Evolutionary conservation across 2,797 vertebrate species (phyloP), one percentile per base, ranked within the genome.

Genomic region (Sebastes steindachneri): DNA sequence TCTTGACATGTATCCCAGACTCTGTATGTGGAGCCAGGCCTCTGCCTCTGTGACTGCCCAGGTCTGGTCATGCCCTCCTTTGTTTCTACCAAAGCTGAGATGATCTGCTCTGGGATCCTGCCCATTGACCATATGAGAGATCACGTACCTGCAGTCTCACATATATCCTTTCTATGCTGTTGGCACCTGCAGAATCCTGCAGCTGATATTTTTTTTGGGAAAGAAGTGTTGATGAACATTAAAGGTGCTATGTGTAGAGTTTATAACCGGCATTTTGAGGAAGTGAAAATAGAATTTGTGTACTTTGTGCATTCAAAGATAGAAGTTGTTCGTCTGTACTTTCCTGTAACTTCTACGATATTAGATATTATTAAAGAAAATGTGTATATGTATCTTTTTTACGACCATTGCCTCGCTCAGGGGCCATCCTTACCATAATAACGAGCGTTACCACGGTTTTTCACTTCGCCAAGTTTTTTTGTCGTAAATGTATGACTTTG

Each of bases 51-150:
- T 80, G 99, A 99, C 95, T 99, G 99, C 79, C 99, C 99, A 0
- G 99, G 99, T 75, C 95, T 99, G 77, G 98, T 99, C 92, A 99
- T 99, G 98, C 99, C 99, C 1, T 99, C 98, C 37, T 99, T 99
- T 9, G 93, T 99, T 86, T 98, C 97, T n/a, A 99, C 98, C 72
- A 99, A 99, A 94, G 98, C 99, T 5, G 98, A 99, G 91, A 99
- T 99, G 99, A 97, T 96, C 86, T 99, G 99, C 92, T 96, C 77
- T 58, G 98, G 99, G 78, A 98, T 99, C 91, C 93, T 99, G 54
- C 96, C 98, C 21, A 98, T 99, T 25, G 99, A 99, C 92, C 98
- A 99, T 93, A 98, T 99, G 97, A 96, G 98, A 78, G 98, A 99
- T 90, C 97, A 99, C 1, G 79, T 99, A 6, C 97, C 98, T 29